phyloP scores from a whole-genome alignment of 2,797 vertebrate species.

The Alouatta caraya region DNA sequence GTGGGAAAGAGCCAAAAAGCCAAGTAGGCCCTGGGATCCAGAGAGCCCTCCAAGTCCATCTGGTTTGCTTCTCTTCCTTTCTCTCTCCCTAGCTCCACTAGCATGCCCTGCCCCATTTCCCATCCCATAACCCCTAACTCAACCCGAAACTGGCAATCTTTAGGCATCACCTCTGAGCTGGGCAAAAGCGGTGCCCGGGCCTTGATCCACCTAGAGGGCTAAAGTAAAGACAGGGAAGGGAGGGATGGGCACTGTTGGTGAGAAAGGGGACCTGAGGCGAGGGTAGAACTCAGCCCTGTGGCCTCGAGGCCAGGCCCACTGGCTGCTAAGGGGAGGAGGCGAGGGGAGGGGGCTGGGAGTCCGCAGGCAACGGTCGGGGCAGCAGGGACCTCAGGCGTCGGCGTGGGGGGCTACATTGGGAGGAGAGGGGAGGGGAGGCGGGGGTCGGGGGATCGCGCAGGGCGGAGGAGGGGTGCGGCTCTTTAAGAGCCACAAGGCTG shows the following conservation, averaged over 20 bases:
- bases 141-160: not conserved
- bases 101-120: not conserved
- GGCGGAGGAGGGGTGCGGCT: conserved; percentile 51
- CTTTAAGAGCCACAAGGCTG: conserved; percentile 75
- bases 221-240: not conserved
- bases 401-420: conserved; percentile 67
- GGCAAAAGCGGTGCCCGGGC: not conserved
- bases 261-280: conserved; percentile 18
- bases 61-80: not conserved
- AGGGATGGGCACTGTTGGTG: not conserved
- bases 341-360: conserved; percentile 60
- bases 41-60: not conserved
- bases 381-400: conserved; percentile 57
- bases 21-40: not conserved
- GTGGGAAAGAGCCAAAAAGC: not conserved
- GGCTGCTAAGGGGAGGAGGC: conserved; percentile 65
- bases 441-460: conserved; percentile 51
- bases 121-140: not conserved
- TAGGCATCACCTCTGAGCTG: not conserved
- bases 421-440: conserved; percentile 69
- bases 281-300: conserved; percentile 34
- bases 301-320: conserved; percentile 48
- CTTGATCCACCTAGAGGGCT: conserved; percentile 25
- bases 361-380: conserved; percentile 43
- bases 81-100: not conserved